Evolutionary conservation across 2,888 invertebrate genomes (phyloP), one percentile per base, ranked within the genome.

Genomic region (Aphodius granarius): DNA sequence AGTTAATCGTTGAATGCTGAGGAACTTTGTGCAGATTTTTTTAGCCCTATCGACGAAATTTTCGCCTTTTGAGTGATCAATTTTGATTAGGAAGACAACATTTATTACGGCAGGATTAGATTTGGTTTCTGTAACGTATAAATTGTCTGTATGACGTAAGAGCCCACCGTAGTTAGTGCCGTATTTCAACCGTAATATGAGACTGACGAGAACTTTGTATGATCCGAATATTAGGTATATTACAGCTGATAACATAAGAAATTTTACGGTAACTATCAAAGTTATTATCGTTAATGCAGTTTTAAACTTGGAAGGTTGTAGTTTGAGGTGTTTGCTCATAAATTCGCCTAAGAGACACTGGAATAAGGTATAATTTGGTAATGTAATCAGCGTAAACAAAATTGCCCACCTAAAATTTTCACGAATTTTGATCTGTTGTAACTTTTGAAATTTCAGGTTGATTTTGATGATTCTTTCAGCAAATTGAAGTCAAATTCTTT

Each of bases 81-180:
- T 62, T 62, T 66, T 65, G 16, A 73, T n/a, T 20, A 73, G 5
- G 18, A 73, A 66, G 15, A 73, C 15, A n/a, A 73, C 17, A 15
- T 73, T 73, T n/a, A 73, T 18, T n/a, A 73, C 66, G 73, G 66
- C 66, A 43, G n/a, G 19, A 16, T 43, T 18, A 17, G 21, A 17
- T 13, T 73, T 16, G n/a, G 66, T 43, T 66, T 73, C 73, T 17
- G 62, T 23, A 1, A 73, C 20, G 66, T 66, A 73, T 18, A 73
- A 23, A 17, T 21, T 66, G 22, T 73, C 73, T 13, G 66, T 17
- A 15, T 43, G 22, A 6, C 66, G 66, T 9, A 73, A 66, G 5
- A 66, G 43, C 15, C 73, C 73, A 6, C 66, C 73, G 43, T 21
- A 73, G 43, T 73, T 66, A 17, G 16, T 23, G 13, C 23, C 19